Conservation (phyloP, 2,888 invertebrate species). For the Homarus gammarus region DNA sequence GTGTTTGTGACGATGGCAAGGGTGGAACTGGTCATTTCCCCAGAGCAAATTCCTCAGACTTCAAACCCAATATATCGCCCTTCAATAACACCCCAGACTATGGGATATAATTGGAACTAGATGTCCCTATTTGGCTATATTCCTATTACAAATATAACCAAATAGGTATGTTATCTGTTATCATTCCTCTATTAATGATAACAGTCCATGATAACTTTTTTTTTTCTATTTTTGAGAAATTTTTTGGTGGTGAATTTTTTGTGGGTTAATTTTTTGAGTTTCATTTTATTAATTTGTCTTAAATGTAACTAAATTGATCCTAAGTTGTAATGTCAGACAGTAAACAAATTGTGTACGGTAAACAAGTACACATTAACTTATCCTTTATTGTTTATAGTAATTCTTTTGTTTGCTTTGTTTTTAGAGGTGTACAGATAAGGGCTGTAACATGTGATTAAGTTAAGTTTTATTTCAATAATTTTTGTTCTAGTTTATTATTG, state of each 20-base stretch:
- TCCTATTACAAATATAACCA: background rate
- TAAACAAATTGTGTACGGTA: no score
- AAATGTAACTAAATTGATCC: no score
- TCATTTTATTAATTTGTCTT: background rate
- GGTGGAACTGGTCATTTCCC: background rate
- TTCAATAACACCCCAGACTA: background rate
- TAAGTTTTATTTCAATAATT: constrained; percentile 26
- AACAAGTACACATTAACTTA: background rate
- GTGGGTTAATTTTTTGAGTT: background rate
- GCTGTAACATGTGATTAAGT: constrained; percentile 17
- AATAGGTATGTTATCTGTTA: no score
- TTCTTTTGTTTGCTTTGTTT: constrained; percentile 28
- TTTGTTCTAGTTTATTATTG: constrained; percentile 32
- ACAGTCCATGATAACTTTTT: no score
- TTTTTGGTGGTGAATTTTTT: background rate
- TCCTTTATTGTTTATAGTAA: constrained; percentile 33
- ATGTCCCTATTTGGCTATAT: background rate
- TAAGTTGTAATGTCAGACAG: no score
- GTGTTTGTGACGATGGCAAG: background rate
- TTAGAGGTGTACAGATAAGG: constrained; percentile 11
- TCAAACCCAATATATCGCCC: background rate
- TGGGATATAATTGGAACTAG: background rate
- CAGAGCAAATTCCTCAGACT: background rate
- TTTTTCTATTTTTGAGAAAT: background rate
- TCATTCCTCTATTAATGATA: no score